Evolutionary conservation across 2,888 invertebrate genomes (phyloP).

Genomic region (Anagyrus pseudococci): DNA sequence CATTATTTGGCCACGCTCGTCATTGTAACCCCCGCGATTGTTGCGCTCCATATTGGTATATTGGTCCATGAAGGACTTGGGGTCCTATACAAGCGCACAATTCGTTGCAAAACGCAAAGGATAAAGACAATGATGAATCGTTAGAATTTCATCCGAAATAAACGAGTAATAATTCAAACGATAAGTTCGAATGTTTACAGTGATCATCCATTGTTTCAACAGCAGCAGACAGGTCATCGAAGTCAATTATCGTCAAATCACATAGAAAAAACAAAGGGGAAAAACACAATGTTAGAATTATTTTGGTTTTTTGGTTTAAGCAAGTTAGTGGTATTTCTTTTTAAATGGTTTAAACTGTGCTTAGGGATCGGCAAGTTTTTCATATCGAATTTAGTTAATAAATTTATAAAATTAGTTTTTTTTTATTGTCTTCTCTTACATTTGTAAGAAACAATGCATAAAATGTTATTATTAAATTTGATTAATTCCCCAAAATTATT

Average conservation of each 20-base stretch:
- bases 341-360: constrained; percentile 3
- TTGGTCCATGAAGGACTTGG: constrained; percentile 63
- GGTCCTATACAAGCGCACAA: constrained; percentile 53
- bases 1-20: constrained; percentile 60
- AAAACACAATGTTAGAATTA: constrained; percentile 61
- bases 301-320: constrained; percentile 25
- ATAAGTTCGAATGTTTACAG: constrained; percentile 31
- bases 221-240: constrained; percentile 62
- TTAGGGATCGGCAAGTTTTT: constrained; percentile 34
- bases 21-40: constrained; percentile 56
- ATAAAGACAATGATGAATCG: too few relatives aligned
- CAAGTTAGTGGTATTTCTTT: not conserved
- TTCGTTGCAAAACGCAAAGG: too few relatives aligned
- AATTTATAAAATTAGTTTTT: not conserved
- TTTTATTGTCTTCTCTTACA: too few relatives aligned
- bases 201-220: constrained; percentile 61
- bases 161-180: constrained; percentile 23
- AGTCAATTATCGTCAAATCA: constrained; percentile 63
- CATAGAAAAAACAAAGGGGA: constrained; percentile 63
- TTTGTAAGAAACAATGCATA: too few relatives aligned
- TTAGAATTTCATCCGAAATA: constrained; percentile 21
- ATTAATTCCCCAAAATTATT: too few relatives aligned
- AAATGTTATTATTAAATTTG: too few relatives aligned
- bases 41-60: constrained; percentile 60
- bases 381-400: too few relatives aligned